These are phyloP conservation scores for Grallaria varia DNA, from an alignment of 2,113 vertebrate genomes.

Conservation along the genomic window DNA sequence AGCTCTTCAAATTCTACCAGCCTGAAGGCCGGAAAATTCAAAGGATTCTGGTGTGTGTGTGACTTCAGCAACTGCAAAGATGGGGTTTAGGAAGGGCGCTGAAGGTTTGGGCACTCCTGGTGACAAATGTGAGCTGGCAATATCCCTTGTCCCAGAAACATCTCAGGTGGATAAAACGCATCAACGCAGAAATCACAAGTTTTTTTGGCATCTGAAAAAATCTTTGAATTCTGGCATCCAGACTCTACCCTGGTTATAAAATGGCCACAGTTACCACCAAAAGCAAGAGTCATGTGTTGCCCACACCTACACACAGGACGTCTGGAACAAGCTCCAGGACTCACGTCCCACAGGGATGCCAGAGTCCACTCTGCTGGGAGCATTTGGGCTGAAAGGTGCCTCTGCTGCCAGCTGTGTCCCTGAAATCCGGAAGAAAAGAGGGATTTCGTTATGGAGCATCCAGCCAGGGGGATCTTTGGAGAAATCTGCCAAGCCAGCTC, in stretches of 20 bases:
- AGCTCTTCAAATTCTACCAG: neutral
- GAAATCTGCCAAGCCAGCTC: neutral
- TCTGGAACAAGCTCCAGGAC: neutral
- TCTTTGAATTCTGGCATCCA: neutral
- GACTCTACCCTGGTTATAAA: neutral
- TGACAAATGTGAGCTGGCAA: neutral
- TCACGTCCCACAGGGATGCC: neutral
- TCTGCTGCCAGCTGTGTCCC: neutral
- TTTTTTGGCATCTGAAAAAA: neutral
- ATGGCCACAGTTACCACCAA: neutral
- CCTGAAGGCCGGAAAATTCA: neutral
- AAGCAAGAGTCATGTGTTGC: neutral
- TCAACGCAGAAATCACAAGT: neutral
- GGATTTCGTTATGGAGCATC: neutral
- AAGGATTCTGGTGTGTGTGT: neutral
- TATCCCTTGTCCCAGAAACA: neutral
- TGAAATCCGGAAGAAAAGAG: neutral
- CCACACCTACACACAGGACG: neutral
- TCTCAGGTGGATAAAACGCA: neutral
- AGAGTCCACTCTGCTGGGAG: neutral
- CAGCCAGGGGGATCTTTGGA: neutral
- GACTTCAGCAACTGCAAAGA: neutral
- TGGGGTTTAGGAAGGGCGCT: neutral
- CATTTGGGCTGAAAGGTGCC: neutral
- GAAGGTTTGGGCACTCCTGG: neutral